Percentiles rank a stretch among this genome's conserved stretches.
Conservation (phyloP, 2,797 vertebrate genomes). For the Threskiornis aethiopicus region DNA sequence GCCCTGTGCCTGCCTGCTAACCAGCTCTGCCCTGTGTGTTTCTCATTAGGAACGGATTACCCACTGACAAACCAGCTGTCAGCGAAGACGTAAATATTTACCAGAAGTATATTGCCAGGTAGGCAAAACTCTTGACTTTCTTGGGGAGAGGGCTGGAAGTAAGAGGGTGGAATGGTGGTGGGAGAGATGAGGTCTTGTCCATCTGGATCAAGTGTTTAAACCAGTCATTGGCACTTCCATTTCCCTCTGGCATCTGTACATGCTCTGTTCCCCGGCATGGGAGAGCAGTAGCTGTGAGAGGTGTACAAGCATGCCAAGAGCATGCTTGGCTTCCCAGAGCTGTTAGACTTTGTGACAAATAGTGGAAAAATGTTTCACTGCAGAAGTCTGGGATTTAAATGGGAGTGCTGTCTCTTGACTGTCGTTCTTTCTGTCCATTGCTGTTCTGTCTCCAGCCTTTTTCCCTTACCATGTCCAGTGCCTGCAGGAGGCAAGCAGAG, state of each 20-base stretch:
- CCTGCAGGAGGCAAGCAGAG: background rate
- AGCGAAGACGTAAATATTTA: slow-evolving; percentile 98
- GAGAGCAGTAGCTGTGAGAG: slow-evolving; percentile 29
- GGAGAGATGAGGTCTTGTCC: background rate
- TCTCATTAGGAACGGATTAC: slow-evolving; percentile 94
- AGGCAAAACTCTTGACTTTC: slow-evolving; percentile 77
- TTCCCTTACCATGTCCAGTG: background rate
- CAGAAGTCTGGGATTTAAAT: slow-evolving; percentile 12
- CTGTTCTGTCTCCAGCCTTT: background rate
- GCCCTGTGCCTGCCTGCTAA: slow-evolving; percentile 60
- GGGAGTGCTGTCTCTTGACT: background rate
- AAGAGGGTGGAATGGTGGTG: background rate
- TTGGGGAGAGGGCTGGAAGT: slow-evolving; percentile 56
- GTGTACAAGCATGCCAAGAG: background rate
- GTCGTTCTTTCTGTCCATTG: background rate
- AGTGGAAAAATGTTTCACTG: slow-evolving; percentile 22
- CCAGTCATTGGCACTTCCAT: background rate
- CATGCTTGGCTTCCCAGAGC: background rate
- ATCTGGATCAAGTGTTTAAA: background rate
- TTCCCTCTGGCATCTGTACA: slow-evolving; percentile 38
- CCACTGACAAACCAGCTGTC: slow-evolving; percentile 94
- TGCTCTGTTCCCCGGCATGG: background rate
- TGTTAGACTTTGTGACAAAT: slow-evolving; percentile 15
- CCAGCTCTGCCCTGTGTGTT: slow-evolving; percentile 75
- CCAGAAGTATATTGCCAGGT: slow-evolving; percentile 99